phyloP scores from a whole-genome alignment of 2,888 invertebrate genomes.

The Aspidiotus rigidus region DNA sequence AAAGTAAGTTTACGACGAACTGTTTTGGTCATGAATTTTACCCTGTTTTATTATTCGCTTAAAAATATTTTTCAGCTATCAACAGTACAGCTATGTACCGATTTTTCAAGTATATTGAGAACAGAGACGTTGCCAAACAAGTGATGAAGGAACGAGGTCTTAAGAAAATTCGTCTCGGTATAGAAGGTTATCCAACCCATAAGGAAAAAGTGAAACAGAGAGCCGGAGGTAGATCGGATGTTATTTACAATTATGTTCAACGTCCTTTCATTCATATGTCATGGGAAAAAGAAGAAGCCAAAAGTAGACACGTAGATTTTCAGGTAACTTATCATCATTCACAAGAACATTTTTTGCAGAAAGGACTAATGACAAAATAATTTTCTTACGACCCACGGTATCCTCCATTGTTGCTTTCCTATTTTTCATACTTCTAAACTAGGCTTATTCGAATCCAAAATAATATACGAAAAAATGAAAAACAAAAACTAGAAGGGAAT shows the following conservation, averaged over 20 bases:
- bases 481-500: not conserved
- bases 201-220: constrained; percentile 96
- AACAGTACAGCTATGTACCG: constrained; percentile 91
- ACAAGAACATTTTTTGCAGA: not conserved
- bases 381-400: too few species aligned
- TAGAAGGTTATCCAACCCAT: constrained; percentile 98
- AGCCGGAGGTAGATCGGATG: constrained; percentile 89
- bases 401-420: too few species aligned
- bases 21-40: not conserved
- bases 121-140: constrained; percentile 96
- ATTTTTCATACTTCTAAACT: too few species aligned
- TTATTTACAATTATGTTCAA: constrained; percentile 99
- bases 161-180: constrained; percentile 96
- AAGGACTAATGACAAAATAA: too few species aligned
- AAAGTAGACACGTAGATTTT: constrained; percentile 97
- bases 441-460: too few species aligned
- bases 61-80: constrained; percentile 54
- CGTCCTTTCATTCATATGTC: constrained; percentile 98
- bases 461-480: not conserved
- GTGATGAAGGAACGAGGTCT: constrained; percentile 97
- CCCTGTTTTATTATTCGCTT: not conserved
- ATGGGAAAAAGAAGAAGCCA: constrained; percentile 99
- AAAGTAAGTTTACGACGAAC: constrained; percentile 53
- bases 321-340: constrained; percentile 41
- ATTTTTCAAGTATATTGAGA: constrained; percentile 99